A percentile compares a stretch with the other conserved stretches of the same genome.
Conservation (phyloP, 2,888 invertebrate genomes). For the Pedicia rivosa region DNA sequence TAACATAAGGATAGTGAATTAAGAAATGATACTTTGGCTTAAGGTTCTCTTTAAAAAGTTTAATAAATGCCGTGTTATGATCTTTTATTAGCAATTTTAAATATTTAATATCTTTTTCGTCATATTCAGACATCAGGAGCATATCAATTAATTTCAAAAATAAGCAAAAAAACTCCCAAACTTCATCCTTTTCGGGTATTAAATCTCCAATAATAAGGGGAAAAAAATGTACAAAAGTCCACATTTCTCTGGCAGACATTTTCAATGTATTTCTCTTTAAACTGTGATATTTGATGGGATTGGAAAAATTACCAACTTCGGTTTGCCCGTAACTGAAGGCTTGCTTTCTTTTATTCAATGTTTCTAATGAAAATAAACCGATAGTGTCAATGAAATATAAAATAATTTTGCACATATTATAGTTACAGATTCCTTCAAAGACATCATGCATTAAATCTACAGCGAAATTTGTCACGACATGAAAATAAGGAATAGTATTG, state of each 20-base stretch:
- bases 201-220: constrained; percentile 3
- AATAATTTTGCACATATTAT: constrained; percentile 5
- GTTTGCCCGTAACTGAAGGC: constrained; percentile 8
- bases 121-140: no score
- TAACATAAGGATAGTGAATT: constrained; percentile 1
- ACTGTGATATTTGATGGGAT: constrained; percentile 5
- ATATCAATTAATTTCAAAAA: constrained; percentile 11
- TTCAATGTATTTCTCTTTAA: constrained; percentile 9
- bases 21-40: constrained; percentile 2
- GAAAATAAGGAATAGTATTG: constrained; percentile 5
- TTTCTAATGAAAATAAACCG: neutral
- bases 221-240: constrained; percentile 4
- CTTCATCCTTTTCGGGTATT: neutral
- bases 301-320: constrained; percentile 7
- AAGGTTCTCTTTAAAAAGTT: neutral
- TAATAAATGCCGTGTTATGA: neutral
- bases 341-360: constrained; percentile 2
- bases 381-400: constrained; percentile 3
- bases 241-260: constrained; percentile 3
- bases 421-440: constrained; percentile 5
- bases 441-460: constrained; percentile 8
- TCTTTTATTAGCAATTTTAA: neutral
- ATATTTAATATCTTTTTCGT: no score
- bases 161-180: constrained; percentile 4
- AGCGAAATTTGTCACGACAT: constrained; percentile 5